These are phyloP conservation scores for Druceiella hillmani DNA, from an alignment of 2,888 invertebrate species.

Conservation along the genomic window DNA sequence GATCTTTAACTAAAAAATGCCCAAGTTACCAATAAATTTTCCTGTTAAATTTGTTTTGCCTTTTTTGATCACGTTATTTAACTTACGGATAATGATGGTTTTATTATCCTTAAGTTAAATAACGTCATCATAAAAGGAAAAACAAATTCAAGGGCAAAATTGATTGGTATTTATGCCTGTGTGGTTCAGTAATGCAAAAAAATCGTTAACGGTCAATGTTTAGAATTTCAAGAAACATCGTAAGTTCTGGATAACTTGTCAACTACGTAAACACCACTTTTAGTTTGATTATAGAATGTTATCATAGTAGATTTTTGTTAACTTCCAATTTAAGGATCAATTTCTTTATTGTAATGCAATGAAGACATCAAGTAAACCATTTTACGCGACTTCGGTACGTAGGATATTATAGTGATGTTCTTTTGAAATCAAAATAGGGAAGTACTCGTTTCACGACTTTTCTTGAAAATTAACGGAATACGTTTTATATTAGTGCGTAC, in stretches of 20 bases:
- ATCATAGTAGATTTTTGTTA: not conserved
- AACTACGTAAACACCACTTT: not conserved
- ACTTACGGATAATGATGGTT: not conserved
- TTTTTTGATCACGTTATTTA: not conserved
- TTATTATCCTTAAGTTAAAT: too few species aligned
- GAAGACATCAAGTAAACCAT: not conserved
- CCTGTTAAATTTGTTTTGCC: not conserved
- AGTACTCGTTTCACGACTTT: not conserved
- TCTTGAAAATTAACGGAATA: not conserved
- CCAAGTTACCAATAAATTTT: not conserved
- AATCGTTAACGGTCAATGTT: not conserved
- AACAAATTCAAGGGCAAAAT: too few species aligned
- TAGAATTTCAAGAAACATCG: not conserved
- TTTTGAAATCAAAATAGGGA: not conserved
- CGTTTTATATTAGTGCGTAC: not conserved
- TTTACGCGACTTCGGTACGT: not conserved
- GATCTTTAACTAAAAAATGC: not conserved
- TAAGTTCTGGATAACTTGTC: not conserved
- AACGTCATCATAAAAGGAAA: too few species aligned
- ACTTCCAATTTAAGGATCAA: not conserved
- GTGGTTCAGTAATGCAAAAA: not conserved
- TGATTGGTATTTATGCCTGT: too few species aligned
- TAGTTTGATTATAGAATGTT: not conserved
- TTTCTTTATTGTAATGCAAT: not conserved
- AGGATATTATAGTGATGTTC: not conserved